A percentile compares a stretch with the other conserved stretches of the same genome.
Conservation (phyloP, 2,888 invertebrate genomes). For the Nebria salina region DNA sequence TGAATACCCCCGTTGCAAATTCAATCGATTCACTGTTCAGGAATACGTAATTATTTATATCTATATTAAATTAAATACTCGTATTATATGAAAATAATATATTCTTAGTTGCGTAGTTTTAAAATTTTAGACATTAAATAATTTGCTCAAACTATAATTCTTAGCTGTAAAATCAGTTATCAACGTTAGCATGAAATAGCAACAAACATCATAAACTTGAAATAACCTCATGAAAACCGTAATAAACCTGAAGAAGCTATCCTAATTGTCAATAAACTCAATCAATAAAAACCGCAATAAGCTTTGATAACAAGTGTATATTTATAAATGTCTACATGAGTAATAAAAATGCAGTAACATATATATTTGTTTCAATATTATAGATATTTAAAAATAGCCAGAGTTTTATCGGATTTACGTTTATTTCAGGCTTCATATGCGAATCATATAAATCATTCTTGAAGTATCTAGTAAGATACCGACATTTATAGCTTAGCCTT, state of each 20-base stretch:
- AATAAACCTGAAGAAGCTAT: background rate
- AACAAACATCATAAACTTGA: background rate
- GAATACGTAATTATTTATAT: too few relatives aligned
- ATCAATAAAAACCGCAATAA: background rate
- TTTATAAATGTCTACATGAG: background rate
- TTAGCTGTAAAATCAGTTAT: too few relatives aligned
- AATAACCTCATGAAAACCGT: background rate
- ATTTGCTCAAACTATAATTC: too few relatives aligned
- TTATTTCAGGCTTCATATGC: background rate
- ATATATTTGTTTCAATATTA: background rate
- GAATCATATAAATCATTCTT: background rate
- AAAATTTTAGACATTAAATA: too few relatives aligned
- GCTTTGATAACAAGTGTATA: background rate
- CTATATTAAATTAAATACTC: too few relatives aligned
- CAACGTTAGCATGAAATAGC: background rate
- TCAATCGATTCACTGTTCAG: too few relatives aligned
- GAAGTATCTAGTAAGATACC: background rate
- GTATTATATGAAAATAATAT: too few relatives aligned
- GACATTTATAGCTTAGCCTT: background rate
- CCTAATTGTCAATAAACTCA: background rate
- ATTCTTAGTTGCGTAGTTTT: too few relatives aligned
- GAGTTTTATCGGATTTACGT: background rate
- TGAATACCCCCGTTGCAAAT: too few relatives aligned
- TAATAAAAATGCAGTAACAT: background rate
- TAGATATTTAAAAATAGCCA: background rate